These are phyloP conservation scores for Drosophila novamexicana DNA, from an alignment of 1,140 invertebrate species.

Conservation along the genomic window DNA sequence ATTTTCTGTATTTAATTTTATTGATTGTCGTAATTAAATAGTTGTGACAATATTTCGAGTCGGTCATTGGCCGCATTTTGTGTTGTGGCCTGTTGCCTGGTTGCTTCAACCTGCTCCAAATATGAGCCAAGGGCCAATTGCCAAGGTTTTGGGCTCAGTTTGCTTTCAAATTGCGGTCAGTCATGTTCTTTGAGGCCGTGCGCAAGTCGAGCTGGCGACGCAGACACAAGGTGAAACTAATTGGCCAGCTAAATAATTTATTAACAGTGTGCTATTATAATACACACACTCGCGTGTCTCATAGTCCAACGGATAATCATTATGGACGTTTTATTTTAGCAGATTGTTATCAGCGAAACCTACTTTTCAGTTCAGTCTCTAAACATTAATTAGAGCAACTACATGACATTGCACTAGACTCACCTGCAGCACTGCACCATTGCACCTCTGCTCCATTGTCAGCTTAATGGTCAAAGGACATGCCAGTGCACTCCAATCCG, in stretches of 20 bases:
- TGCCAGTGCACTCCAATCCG: conserved; percentile 36
- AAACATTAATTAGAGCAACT: conserved; percentile 23
- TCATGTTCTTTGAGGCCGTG: conserved; percentile 62
- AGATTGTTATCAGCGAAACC: neutral
- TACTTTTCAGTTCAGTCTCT: neutral
- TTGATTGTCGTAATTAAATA: conserved; percentile 38
- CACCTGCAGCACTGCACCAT: conserved; percentile 3
- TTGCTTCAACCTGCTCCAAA: conserved; percentile 27
- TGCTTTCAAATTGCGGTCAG: conserved; percentile 56
- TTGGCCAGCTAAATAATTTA: conserved; percentile 32
- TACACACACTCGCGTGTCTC: neutral
- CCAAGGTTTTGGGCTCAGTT: conserved; percentile 45
- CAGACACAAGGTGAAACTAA: conserved; percentile 54
- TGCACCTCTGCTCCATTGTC: conserved; percentile 8
- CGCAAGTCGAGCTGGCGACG: conserved; percentile 52
- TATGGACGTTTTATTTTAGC: neutral
- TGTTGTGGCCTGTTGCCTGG: conserved; percentile 74
- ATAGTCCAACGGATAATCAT: neutral
- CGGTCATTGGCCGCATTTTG: conserved; percentile 25
- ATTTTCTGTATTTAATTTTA: conserved; percentile 6
- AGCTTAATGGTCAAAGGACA: conserved; percentile 51
- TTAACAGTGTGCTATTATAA: neutral
- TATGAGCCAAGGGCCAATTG: conserved; percentile 13
- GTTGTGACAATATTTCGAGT: conserved; percentile 13
- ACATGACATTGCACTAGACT: conserved; percentile 10